Percentiles rank a stretch among this genome's conserved stretches.
These are phyloP conservation scores for Pyxicephalus adspersus DNA, from an alignment of 2,113 vertebrate genomes.

Conservation along the genomic window DNA sequence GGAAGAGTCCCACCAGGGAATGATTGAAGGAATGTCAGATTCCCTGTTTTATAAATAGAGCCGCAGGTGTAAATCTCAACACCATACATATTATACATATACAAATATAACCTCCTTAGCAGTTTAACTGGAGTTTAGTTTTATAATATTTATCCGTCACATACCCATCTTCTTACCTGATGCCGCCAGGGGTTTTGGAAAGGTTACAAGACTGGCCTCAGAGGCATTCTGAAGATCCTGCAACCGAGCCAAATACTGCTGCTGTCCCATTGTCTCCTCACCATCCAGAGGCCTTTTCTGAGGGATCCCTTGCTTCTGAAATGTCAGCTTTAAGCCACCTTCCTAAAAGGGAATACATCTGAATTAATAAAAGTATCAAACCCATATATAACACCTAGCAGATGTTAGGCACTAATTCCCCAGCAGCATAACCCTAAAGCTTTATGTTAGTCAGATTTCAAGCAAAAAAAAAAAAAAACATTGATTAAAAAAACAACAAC, in stretches of 20 bases:
- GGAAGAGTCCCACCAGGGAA: too few relatives aligned
- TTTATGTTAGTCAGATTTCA: background rate
- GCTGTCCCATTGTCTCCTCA: constrained; percentile 80
- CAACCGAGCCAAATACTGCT: constrained; percentile 91
- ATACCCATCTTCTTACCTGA: constrained; percentile 70
- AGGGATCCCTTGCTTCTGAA: constrained; percentile 94
- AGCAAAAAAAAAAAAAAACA: too few relatives aligned
- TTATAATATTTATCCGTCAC: too few relatives aligned
- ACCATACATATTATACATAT: too few relatives aligned
- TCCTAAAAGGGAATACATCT: constrained; percentile 81
- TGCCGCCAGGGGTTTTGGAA: constrained; percentile 81
- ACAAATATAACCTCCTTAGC: too few relatives aligned
- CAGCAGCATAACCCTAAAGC: background rate
- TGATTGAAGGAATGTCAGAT: too few relatives aligned
- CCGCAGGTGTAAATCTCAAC: too few relatives aligned
- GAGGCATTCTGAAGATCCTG: constrained; percentile 92
- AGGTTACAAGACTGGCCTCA: constrained; percentile 86
- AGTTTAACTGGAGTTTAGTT: too few relatives aligned
- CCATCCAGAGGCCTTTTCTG: constrained; percentile 89
- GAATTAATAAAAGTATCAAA: background rate
- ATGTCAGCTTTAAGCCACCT: constrained; percentile 96
- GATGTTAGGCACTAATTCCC: background rate
- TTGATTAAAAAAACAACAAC: too few relatives aligned
- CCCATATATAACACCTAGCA: background rate
- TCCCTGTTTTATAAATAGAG: too few relatives aligned